Evolutionary conservation across 2,797 vertebrate genomes (phyloP), one percentile per base, ranked within the genome.

Genomic region (Huso huso): DNA sequence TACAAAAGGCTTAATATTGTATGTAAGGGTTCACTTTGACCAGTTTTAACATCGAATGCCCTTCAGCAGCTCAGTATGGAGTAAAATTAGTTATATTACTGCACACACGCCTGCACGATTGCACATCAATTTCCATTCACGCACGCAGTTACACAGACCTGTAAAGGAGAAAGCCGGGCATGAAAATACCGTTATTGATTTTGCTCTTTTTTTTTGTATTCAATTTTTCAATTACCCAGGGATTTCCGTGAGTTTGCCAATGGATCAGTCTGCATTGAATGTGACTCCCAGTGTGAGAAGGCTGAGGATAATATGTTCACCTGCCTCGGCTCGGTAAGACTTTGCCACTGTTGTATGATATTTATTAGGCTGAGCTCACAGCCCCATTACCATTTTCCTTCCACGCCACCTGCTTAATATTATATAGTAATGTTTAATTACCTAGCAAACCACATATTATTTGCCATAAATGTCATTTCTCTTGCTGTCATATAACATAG

Each of bases 201-300:
- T 62, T n/a, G 1, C 50, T 37, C 48, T 68, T 23, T 69, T 71
- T 70, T 82, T 13, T 73, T 61, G 79, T 80, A 69, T 80, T 51
- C 10, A 69, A 53, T 62, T 58, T 74, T 49, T 71, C 69, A 6
- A 81, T 84, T 81, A 70, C 76, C 55, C 83, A 99, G 96, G 78
- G 95, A 97, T 58, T 83, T 86, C 66, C 92, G 94, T 0, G 96
- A 99, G 70, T 98, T 95, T 76, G 86, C 89, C 50, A 98, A 99
- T 0, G 91, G 93, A 9, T 95, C 95, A 0, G 74, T 93, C 50
- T 99, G 96, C 10, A 79, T 96, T 72, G 93, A 94, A 72, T 99
- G 96, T 67, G 95, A 99, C 71, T 81, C 86, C n/a, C 96, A 99
- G 77, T 99, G 96, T 74, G 93, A 97, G 71, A 94, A 88, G 83